Base-by-base conservation (phyloP, 2,888 invertebrate species). In the Heteromyza rotundicornis region DNA sequence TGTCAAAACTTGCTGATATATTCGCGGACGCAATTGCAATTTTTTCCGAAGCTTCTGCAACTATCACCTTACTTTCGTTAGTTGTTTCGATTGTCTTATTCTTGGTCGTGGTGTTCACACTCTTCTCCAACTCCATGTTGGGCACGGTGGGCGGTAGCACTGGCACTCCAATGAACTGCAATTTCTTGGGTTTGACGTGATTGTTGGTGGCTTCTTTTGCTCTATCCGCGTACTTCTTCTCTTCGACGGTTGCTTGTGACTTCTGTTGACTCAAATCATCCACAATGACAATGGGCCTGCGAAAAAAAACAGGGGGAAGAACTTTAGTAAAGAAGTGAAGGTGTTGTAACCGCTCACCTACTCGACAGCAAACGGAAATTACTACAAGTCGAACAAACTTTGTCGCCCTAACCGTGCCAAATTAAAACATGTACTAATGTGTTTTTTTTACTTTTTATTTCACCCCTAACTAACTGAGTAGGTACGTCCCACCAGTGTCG, bases 221-320 rank as follows among this genome's bases (percentile, higher is more conserved):
- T 32, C 20, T n/a, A 2, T 20, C 22, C n/a, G 2, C 23, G 19
- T 16, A 23, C 24, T 44, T 57, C 56, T 73, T 66, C 22, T 40
- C 50, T 54, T 60, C 62, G 7, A 59, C 58, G 16, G 52, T 40
- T 57, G 66, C 52, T 49, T 57, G 64, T 56, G 57, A 44, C 53
- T 70, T 69, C 19, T 72, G 67, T 59, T 72, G 72, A 60, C 72
- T 72, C 63, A 76, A 70, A 69, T 82, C 81, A 70, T 81, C 81
- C 57, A 79, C 75, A 65, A 79, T 75, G 60, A 77, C 81, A 69
- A 80, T 75, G 22, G 80, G 80, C 63, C 80, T 81, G 68, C n/a
- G 52, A 62, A 23, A 27, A 61, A 59, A n/a, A n/a, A n/a, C n/a
- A n/a, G n/a, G n/a, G n/a, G n/a, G n/a, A n/a, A n/a, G n/a, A 40